Evolutionary conservation across 2,888 invertebrate species (phyloP), one percentile per base, ranked within the genome.

Genomic region (Ellobium chinense): DNA sequence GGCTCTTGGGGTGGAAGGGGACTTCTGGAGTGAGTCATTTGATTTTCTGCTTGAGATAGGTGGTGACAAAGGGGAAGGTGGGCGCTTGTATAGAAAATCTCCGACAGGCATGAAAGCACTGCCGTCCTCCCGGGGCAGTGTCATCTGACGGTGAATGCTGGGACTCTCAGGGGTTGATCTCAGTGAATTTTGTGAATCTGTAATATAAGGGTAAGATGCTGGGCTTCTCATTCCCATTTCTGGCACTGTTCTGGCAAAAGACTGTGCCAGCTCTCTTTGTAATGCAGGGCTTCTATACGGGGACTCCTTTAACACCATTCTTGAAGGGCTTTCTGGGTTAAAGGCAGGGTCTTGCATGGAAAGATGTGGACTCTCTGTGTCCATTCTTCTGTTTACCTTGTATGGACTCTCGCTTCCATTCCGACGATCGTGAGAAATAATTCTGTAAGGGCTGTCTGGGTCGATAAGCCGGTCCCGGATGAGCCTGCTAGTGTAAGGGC

Each of bases 81-180:
- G 85, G 2, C 85, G 80, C 78, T 84, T 85, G 80, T 85, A 85
- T 34, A 85, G 78, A 36, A 84, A 82, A 39, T 85, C 85, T 37
- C 83, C 81, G 62, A 82, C 77, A 14, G 85, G 80, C 46, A 76
- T 66, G 66, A 85, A 85, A 1, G 80, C 74, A n/a, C 60, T 77
- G 18, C 77, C 68, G 24, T 80, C 81, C 31, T 84, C 85, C 54
- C 62, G 60, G 31, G 81, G 62, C 37, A 63, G 36, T 31, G 56
- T 62, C 39, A 62, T 58, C n/a, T 68, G 63, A 2, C n/a, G 80
- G 24, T 62, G 39, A 27, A 63, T 34, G 18, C n/a, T 65, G 1
- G 72, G 69, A 9, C 78, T 79, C n/a, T 84, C 81, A 21, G 75
- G 73, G 66, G 80, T 46, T 31, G 81, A 73, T 66, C 58, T 68